Base-by-base conservation (phyloP, 2,113 vertebrate species). In the Castor canadensis region DNA sequence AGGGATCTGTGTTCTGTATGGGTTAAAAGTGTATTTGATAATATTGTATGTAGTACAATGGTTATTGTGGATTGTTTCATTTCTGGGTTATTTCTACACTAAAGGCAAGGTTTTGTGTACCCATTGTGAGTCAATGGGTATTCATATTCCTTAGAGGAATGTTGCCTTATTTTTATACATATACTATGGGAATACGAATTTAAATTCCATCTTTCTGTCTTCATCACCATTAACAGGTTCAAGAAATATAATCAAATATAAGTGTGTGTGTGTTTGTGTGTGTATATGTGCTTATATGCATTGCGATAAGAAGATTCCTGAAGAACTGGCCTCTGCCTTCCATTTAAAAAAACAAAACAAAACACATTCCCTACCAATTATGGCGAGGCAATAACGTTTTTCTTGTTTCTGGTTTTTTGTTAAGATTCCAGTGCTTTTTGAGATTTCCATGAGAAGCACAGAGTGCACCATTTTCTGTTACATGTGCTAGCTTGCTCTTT, bases 291-390 rank as follows among this genome's bases (percentile, higher is more conserved):
- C 2, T n/a, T 9, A 76, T 2, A 47, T 4, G 38, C 6, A 79
- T 64, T 82, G 76, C 76, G 40, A 94, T 72, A 71, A 60, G 43
- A 82, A 89, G 56, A 13, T 47, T 96, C 66, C n/a, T 26, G 38
- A 76, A 85, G 43, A 73, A 24, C 19, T 58, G 56, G 26, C 20
- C 5, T 38, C 58, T 86, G 17, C 26, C 19, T 79, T 38, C 24
- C 73, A 10, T 16, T 86, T 91, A 60, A 84, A 75, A 30, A 84
- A 49, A 62, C 26, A 87, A 49, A 28, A 30, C 13, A 19, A 47
- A 43, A 38, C 1, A 66, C 15, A 26, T 66, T 81, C 2, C 7
- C 45, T 67, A 47, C 91, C 35, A 79, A 12, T 86, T 90, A 83
- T 0, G 49, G 17, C 30, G 7, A 79, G 17, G 16, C 60, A 73